These are phyloP conservation scores for Caenorhabditis sp. DNA, from an alignment of 2,888 invertebrate genomes.

Conservation along the genomic window DNA sequence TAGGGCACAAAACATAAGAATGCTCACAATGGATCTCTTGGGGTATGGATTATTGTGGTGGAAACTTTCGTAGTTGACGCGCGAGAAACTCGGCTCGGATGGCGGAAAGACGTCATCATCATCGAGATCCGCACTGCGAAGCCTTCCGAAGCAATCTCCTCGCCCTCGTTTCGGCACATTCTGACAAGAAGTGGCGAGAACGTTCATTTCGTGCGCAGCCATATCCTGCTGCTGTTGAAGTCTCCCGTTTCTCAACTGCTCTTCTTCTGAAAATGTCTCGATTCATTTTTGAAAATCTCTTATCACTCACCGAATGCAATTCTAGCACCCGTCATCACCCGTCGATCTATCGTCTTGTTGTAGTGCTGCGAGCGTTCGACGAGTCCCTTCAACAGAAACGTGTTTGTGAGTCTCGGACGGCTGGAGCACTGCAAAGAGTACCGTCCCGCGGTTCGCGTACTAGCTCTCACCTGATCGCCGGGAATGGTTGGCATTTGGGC, in stretches of 20 bases:
- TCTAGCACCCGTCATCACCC: slow-evolving; percentile 52
- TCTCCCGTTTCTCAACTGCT: slow-evolving; percentile 31
- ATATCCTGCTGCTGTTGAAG: background rate
- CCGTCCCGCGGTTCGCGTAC: background rate
- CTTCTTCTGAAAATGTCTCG: slow-evolving; percentile 19
- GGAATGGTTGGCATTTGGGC: background rate
- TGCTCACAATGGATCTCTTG: background rate
- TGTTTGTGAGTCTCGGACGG: slow-evolving; percentile 44
- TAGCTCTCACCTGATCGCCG: background rate
- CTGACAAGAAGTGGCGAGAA: slow-evolving; percentile 20
- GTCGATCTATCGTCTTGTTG: slow-evolving; percentile 51
- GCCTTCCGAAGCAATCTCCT: slow-evolving; percentile 50
- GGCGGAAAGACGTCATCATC: background rate
- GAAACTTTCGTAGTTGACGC: background rate
- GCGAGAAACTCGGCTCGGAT: background rate
- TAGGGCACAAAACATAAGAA: too few species aligned
- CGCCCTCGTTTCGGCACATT: slow-evolving; percentile 50
- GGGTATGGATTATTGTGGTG: background rate
- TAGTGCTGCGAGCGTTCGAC: slow-evolving; percentile 49
- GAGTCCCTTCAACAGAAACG: slow-evolving; percentile 51
- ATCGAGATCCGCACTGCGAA: slow-evolving; percentile 40
- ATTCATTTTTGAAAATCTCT: too few species aligned
- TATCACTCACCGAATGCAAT: slow-evolving; percentile 47
- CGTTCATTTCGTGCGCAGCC: slow-evolving; percentile 6
- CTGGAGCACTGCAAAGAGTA: slow-evolving; percentile 27